Evolutionary conservation across 2,888 invertebrate species (phyloP).

Genomic region (Sinohyriopsis cumingii): DNA sequence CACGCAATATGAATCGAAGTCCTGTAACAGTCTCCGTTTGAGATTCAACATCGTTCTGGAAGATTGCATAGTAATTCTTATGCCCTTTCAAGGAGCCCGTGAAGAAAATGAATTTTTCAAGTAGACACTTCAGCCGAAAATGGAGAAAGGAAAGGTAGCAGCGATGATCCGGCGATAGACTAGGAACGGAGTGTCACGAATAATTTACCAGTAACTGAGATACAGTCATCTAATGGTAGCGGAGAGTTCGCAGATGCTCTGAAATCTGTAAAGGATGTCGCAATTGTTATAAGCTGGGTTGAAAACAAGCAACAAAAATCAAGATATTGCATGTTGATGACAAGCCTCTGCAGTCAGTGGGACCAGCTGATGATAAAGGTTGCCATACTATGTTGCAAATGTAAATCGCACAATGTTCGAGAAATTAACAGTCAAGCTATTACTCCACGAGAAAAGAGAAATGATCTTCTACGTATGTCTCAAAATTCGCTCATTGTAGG

Average conservation of each 20-base stretch:
- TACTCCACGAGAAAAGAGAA: slow-evolving; percentile 2
- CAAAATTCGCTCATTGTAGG: slow-evolving; percentile 10
- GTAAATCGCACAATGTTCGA: neutral
- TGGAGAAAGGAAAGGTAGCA: neutral
- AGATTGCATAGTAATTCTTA: slow-evolving; percentile 28
- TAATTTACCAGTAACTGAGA: no score
- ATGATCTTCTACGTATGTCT: slow-evolving; percentile 2
- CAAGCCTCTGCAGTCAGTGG: slow-evolving; percentile 2
- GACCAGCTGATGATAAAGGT: neutral
- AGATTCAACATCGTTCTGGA: slow-evolving; percentile 26
- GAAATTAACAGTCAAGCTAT: slow-evolving; percentile 3
- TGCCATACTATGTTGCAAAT: slow-evolving; percentile 1
- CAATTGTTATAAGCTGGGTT: no score
- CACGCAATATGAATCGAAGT: slow-evolving; percentile 13
- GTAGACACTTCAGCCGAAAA: neutral
- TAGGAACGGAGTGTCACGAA: neutral
- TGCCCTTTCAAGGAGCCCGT: slow-evolving; percentile 14
- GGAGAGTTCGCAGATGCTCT: no score
- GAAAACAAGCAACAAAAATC: neutral
- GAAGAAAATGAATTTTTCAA: slow-evolving; percentile 8
- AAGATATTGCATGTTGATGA: slow-evolving; percentile 1
- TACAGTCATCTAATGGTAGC: no score
- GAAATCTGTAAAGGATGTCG: no score
- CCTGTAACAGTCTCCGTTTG: slow-evolving; percentile 8
- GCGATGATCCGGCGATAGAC: neutral